These are phyloP conservation scores for Babylonia areolata DNA, from an alignment of 1,140 invertebrate genomes.

Conservation along the genomic window DNA sequence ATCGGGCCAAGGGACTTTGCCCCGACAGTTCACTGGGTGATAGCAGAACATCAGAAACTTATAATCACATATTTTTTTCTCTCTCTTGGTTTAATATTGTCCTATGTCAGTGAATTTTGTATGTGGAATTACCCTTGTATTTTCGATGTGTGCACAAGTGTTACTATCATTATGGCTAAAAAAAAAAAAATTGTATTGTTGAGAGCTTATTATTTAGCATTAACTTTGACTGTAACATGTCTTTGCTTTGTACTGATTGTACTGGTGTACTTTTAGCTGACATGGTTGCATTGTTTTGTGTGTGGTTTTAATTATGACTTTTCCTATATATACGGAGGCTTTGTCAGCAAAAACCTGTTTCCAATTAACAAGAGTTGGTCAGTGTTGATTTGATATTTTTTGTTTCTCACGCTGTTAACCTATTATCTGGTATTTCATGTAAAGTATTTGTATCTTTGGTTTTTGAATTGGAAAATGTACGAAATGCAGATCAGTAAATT, in stretches of 20 bases:
- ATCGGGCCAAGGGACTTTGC: neutral
- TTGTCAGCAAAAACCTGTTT: slow-evolving; percentile 23
- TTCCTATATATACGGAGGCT: slow-evolving; percentile 31
- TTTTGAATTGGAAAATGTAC: slow-evolving; percentile 33
- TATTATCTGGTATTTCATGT: slow-evolving; percentile 31
- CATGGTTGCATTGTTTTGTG: slow-evolving; percentile 23
- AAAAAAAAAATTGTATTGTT: slow-evolving; percentile 13
- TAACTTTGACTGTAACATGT: slow-evolving; percentile 26
- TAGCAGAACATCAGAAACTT: slow-evolving; percentile 17
- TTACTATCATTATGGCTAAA: slow-evolving; percentile 15
- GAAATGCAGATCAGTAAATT: slow-evolving; percentile 39
- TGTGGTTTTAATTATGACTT: slow-evolving; percentile 32
- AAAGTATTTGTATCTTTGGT: slow-evolving; percentile 34
- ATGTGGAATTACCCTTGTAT: slow-evolving; percentile 23
- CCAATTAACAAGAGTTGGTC: slow-evolving; percentile 30
- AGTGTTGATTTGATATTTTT: slow-evolving; percentile 32
- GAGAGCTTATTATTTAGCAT: slow-evolving; percentile 22
- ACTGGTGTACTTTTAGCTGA: slow-evolving; percentile 33
- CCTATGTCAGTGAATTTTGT: slow-evolving; percentile 12
- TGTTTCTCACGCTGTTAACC: slow-evolving; percentile 10
- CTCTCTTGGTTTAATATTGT: slow-evolving; percentile 22
- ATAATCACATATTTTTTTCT: slow-evolving; percentile 19
- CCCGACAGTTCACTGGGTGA: neutral
- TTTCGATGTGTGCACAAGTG: slow-evolving; percentile 19
- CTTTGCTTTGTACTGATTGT: slow-evolving; percentile 35